These are phyloP conservation scores for Mormyrus hasselquistii DNA, from an alignment of 2,797 vertebrate species.

Conservation along the genomic window DNA sequence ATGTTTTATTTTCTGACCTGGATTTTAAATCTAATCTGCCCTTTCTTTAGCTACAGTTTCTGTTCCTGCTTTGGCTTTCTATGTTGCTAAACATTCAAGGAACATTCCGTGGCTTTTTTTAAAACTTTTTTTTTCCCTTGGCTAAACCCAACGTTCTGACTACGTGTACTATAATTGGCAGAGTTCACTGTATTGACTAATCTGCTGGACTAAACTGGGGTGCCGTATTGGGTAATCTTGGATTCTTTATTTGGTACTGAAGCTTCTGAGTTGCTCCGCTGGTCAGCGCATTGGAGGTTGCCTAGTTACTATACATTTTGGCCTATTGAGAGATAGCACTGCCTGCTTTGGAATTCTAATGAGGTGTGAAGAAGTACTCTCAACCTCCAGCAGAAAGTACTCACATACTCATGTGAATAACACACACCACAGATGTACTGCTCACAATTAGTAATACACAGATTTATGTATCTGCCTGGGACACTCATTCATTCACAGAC, in stretches of 20 bases:
- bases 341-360: not conserved
- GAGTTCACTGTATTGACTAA: not conserved
- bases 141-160: not conserved
- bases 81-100: not conserved
- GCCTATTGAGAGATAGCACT: slow-evolving; percentile 9
- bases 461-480: not conserved
- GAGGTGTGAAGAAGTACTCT: not conserved
- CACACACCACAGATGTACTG: not conserved
- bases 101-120: not conserved
- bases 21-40: not conserved
- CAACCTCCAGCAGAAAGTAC: not conserved
- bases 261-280: not conserved
- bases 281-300: not conserved
- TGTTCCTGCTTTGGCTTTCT: not conserved
- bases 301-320: not conserved
- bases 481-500: not conserved
- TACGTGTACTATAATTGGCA: not conserved
- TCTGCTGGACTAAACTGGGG: not conserved
- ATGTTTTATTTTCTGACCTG: not conserved
- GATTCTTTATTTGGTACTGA: not conserved
- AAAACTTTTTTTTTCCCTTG: not conserved
- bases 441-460: not conserved
- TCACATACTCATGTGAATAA: not conserved
- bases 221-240: not conserved
- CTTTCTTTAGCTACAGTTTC: not conserved